These are phyloP conservation scores for Myotis planiceps DNA, from an alignment of 2,797 vertebrate genomes.

Conservation along the genomic window DNA sequence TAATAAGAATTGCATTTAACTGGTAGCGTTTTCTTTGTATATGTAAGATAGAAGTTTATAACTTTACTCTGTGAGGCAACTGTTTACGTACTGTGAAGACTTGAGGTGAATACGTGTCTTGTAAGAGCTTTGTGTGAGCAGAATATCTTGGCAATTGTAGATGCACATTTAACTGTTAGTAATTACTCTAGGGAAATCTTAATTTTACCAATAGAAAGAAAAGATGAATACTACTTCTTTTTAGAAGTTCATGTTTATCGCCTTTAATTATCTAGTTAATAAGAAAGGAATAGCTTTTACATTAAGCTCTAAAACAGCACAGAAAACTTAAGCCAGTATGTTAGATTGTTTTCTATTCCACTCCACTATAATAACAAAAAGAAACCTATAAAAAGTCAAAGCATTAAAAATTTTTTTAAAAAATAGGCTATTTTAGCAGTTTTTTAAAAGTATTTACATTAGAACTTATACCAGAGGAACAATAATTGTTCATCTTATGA, in stretches of 20 bases:
- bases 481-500: not conserved
- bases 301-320: slow-evolving; percentile 36
- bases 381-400: slow-evolving; percentile 25
- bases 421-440: not conserved
- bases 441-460: not conserved
- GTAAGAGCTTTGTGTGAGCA: not conserved
- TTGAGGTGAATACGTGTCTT: not conserved
- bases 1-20: not conserved
- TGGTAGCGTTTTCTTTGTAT: slow-evolving; percentile 18
- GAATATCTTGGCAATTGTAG: not conserved
- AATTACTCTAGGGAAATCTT: slow-evolving; percentile 37
- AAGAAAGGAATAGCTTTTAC: slow-evolving; percentile 26
- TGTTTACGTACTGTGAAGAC: not conserved
- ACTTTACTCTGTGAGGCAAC: not conserved
- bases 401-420: not conserved
- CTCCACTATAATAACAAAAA: not conserved
- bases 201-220: slow-evolving; percentile 15
- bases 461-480: not conserved
- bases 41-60: not conserved
- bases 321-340: slow-evolving; percentile 15
- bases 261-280: not conserved
- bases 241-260: not conserved
- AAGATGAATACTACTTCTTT: not conserved
- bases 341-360: not conserved
- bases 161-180: not conserved